Percentiles rank a stretch among this genome's conserved stretches.
Conservation (phyloP, 35 echinoderm and acorn worm genomes). For the Holothuria glaberrima region DNA sequence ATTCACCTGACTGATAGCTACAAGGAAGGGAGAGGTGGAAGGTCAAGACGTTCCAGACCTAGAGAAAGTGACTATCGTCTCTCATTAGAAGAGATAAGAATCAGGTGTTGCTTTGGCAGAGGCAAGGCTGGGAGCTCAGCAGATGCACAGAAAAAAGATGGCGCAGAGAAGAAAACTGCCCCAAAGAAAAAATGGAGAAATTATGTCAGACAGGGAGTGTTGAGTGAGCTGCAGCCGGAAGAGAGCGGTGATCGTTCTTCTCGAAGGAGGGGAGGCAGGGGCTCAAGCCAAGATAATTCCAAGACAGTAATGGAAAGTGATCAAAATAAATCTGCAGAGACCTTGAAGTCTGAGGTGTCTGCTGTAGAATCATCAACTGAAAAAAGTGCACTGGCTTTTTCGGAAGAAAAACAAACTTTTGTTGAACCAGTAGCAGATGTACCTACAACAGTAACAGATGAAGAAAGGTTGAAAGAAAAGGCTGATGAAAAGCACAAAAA, state of each 20-base stretch:
- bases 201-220: constrained; percentile 31
- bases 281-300: not conserved
- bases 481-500: constrained; percentile 17
- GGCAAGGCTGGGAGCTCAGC: not conserved
- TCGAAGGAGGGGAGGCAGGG: not conserved
- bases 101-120: not conserved
- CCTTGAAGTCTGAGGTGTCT: constrained; percentile 1
- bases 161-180: not conserved
- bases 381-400: too few relatives aligned
- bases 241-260: not conserved
- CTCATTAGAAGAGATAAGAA: constrained; percentile 35
- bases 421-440: too few relatives aligned
- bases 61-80: constrained; percentile 34
- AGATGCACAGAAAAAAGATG: constrained; percentile 26
- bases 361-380: too few relatives aligned
- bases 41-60: constrained; percentile 34
- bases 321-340: not conserved
- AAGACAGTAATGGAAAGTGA: constrained; percentile 1
- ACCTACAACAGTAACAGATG: not conserved
- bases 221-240: constrained; percentile 25
- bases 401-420: too few relatives aligned
- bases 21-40: constrained; percentile 10
- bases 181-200: constrained; percentile 63
- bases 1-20: constrained; percentile 37
- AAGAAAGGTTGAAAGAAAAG: not conserved